Conservation (phyloP, 2,113 vertebrate species). For the Hirundichthys speculiger region DNA sequence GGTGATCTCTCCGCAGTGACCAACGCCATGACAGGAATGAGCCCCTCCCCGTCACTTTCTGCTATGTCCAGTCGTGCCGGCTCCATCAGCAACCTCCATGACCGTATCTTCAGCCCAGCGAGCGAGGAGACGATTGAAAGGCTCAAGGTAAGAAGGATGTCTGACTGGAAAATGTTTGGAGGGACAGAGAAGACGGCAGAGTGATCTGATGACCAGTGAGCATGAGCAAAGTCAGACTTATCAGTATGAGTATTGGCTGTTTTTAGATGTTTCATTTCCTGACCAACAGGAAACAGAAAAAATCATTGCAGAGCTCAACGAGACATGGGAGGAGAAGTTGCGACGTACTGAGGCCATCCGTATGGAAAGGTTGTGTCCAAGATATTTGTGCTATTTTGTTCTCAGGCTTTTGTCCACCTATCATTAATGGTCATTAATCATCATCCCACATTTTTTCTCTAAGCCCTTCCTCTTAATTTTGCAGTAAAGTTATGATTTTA, state of each 20-base stretch:
- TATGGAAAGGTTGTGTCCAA: conserved; percentile 90
- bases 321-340: conserved; percentile 98
- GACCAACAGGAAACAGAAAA: conserved; percentile 92
- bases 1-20: conserved; percentile 98
- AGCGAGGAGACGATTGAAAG: conserved; percentile 95
- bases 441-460: too few relatives aligned
- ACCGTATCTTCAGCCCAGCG: conserved; percentile 94
- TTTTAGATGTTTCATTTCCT: background rate
- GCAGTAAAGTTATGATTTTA: too few relatives aligned
- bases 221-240: background rate
- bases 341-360: conserved; percentile 94
- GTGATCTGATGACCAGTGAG: background rate
- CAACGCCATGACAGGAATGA: conserved; percentile 94
- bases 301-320: conserved; percentile 97
- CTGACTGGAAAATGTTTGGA: background rate
- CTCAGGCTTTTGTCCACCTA: background rate
- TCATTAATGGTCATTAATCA: too few relatives aligned
- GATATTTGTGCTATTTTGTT: background rate
- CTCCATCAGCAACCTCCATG: conserved; percentile 92
- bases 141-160: conserved; percentile 86
- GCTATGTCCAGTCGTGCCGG: conserved; percentile 90
- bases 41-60: conserved; percentile 93
- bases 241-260: background rate
- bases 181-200: background rate
- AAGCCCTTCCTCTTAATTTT: too few relatives aligned